These are phyloP conservation scores for Xenopus petersii DNA, from an alignment of 2,797 vertebrate species.

Conservation along the genomic window DNA sequence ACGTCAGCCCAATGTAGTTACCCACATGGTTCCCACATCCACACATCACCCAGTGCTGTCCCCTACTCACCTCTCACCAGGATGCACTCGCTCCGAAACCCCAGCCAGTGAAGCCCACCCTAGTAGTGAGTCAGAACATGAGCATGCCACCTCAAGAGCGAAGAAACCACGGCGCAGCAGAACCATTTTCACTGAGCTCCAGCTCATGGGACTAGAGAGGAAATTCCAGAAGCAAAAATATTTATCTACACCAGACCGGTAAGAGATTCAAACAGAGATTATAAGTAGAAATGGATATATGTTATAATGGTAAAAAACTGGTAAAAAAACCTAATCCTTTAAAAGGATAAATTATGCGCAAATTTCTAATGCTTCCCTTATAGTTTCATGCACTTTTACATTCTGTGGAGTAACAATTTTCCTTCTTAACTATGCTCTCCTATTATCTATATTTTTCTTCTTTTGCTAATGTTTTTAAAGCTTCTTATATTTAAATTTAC, in stretches of 20 bases:
- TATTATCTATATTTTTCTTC: too few species aligned
- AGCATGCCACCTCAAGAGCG: slow-evolving; percentile 72
- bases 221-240: slow-evolving; percentile 99
- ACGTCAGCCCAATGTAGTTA: slow-evolving; percentile 75
- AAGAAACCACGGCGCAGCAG: slow-evolving; percentile 93
- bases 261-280: slow-evolving; percentile 41
- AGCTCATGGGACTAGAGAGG: slow-evolving; percentile 97
- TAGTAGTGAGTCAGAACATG: slow-evolving; percentile 91
- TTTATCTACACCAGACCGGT: slow-evolving; percentile 96
- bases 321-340: too few species aligned
- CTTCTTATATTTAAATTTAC: too few species aligned
- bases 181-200: slow-evolving; percentile 96
- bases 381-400: too few species aligned
- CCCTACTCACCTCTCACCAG: slow-evolving; percentile 55
- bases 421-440: too few species aligned
- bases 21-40: slow-evolving; percentile 73
- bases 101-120: slow-evolving; percentile 62
- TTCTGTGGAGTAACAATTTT: too few species aligned
- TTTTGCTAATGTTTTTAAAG: too few species aligned
- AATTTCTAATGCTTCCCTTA: too few species aligned
- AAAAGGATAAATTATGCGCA: too few species aligned
- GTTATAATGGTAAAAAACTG: too few species aligned
- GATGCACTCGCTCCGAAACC: slow-evolving; percentile 62
- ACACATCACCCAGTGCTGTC: slow-evolving; percentile 59
- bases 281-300: too few species aligned